Base-by-base conservation (phyloP, 2,113 vertebrate genomes). In the Delphinapterus leucas region DNA sequence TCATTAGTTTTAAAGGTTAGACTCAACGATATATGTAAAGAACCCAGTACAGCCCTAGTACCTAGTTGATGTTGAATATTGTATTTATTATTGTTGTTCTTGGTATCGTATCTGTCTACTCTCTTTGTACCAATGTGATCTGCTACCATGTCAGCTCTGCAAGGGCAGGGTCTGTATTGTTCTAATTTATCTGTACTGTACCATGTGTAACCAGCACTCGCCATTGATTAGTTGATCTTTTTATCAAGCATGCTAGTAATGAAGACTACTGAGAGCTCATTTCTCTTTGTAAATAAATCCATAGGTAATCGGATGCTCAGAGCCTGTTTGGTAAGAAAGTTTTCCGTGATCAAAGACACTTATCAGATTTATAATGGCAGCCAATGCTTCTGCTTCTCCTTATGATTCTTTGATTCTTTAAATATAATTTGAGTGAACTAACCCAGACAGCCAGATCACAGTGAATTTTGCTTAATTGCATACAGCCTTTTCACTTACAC, bases 371-470 rank as follows among this genome's bases (percentile, higher is more conserved):
- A 63, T 38, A 93, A 85, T 74, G 81, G 85, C 63, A 94, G 53
- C 74, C 38, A 14, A 18, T 58, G 67, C 61, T 95, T 97, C 97
- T 98, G 82, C 68, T 98, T 76, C 95, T 77, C 61, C 86, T 84
- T 96, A 60, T 53, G 76, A 21, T 77, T 98, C 63, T 96, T 98
- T 98, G 93, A 95, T 96, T 97, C 84, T 58, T 97, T 93, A 33
- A 41, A 85, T 58, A n/a, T 85, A 80, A 82, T 97, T 92, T 97
- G 95, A 96, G 82, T 97, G 85, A 98, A 89, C 81, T 79, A 90
- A 86, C 97, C 95, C 97, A 98, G 98, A 96, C 91, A 97, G 92
- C 90, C 83, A 95, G 87, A 96, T 97, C 95, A 97, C 82, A 94
- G 95, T 61, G 97, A 97, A 95, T 95, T 97, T 87, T 82, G 53